Base-by-base conservation (phyloP, 92 coral and sea anemone genomes). In the Anthopleura xanthogrammica region DNA sequence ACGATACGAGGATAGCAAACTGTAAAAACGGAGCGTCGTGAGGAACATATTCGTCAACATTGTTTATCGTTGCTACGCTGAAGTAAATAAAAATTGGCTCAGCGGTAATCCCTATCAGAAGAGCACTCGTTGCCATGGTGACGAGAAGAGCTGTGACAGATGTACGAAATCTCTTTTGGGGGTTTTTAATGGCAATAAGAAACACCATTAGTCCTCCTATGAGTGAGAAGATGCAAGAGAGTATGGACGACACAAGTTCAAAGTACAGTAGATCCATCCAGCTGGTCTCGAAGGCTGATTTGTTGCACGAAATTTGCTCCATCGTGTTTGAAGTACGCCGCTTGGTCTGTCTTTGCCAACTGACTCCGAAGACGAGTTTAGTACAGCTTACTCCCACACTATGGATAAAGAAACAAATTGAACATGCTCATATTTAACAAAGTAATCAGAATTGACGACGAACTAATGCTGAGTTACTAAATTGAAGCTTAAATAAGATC, bases 81-180 rank as follows among this genome's bases (percentile, higher is more conserved):
- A 66, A 78, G 74, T 85, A 85, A 16, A 85, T 78, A 60, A 85
- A 79, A 39, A 52, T 3, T 29, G 88, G 88, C 64, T 85, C 88
- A 24, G 88, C 88, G 24, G 75, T 65, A 16, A 79, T 17, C 66
- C 88, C 88, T 24, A 66, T 62, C 16, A 85, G 79, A 52, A 70
- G 77, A 55, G 88, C 70, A 42, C 83, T 57, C n/a, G 79, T 70
- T 79, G 83, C 88, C 81, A 79, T 79, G 83, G 88, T 85, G 20
- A 85, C 40, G 41, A 79, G 42, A 10, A 85, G 48, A 36, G 88
- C 76, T 36, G 83, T 43, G 23, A 85, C 78, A n/a, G 88, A 79
- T 39, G 83, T 85, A 12, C 79, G 88, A 3, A 85, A 77, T 72
- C 79, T 71, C 23, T 74, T 85, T 54, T 79, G 60, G 13, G 83